Evolutionary conservation across 2,113 vertebrate genomes (phyloP), one percentile per base, ranked within the genome.

Genomic region (Pangasianodon gigas): DNA sequence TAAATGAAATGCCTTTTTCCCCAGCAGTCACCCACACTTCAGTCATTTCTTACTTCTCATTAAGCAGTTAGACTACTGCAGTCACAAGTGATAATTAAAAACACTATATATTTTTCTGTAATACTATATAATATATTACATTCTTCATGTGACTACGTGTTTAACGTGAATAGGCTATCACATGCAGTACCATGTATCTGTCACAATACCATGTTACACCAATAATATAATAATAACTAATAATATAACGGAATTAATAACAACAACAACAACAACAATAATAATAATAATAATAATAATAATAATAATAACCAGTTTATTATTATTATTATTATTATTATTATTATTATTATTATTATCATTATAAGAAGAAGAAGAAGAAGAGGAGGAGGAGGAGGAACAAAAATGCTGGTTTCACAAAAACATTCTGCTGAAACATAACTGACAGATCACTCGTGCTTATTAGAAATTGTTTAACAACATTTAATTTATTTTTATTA

Each of bases 1-100:
- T 83, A 90, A 92, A 91, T 83, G 37, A 77, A 80, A 89, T 29
- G 54, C 26, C 56, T 41, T 54, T 84, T 74, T 56, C 32, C 0
- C 37, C 24, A 62, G 18, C 82, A 60, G 37, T 84, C 62, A 86
- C 29, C 48, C 48, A 85, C 46, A 86, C 46, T 44, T 87, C 48
- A 86, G 48, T 69, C 74, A 44, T 56, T 71, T 56, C 62, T 56
- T 58, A 54, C 65, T 58, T 88, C 41, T 88, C 44, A 60, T 88
- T 48, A 84, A 84, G 7, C 9, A 16, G 46, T 37, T 52, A 62
- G 24, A 67, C 19, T 69, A 41, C 56, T 88, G 19, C 48, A 44
- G 16, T 51, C 37, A 32, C 26, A 71, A 51, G 51, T 83, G 46
- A 54, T 26, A 54, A 29, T 26, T 41, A 41, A 58, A 65, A 56